Base-by-base conservation (phyloP, 2,888 invertebrate genomes). In the Acanthosepion esculentum region DNA sequence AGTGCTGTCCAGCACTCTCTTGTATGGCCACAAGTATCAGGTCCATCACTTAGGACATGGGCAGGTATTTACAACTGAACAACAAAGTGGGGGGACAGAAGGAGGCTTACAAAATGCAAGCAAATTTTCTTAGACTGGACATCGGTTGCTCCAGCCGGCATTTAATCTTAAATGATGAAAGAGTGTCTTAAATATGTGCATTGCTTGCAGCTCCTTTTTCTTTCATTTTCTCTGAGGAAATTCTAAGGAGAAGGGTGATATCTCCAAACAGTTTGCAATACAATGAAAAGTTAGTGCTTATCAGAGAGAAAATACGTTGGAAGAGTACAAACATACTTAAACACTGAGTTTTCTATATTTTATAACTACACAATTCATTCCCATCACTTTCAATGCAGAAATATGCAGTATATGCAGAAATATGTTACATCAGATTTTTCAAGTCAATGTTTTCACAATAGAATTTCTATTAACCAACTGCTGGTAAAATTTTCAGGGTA, bases 1-100 rank as follows among this genome's bases (percentile, higher is more conserved):
- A 78, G 78, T 78, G 78, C n/a, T 23, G 78, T 78, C 78, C 78
- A 78, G 78, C 78, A n/a, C 78, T 78, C 78, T 78, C 78, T 78
- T 18, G 18, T n/a, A 78, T 15, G n/a, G 78, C n/a, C 78, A 78
- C 78, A 78, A 78, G 78, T 33, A 78, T 78, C 78, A 78, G 29
- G n/a, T 78, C 78, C n/a, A n/a, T 78, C 78, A 78, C 78, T 78
- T 78, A 29, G 78, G 78, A n/a, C 78, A 78, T 78, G 33, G 78
- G 12, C 78, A 78, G n/a, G 78, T 33, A 78, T 78, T 15, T 12
- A 78, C 78, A 78, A 33, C 78, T 78, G 78, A 33, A n/a, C n/a
- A 15, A 12, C n/a, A n/a, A n/a, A n/a, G 78, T 33, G n/a, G 20
- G 18, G 18, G 78, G 12, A 78, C 10, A n/a, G 59, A 20, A n/a